Evolutionary conservation across 1,140 invertebrate species (phyloP).

Genomic region (Polypedilum vanderplanki): DNA sequence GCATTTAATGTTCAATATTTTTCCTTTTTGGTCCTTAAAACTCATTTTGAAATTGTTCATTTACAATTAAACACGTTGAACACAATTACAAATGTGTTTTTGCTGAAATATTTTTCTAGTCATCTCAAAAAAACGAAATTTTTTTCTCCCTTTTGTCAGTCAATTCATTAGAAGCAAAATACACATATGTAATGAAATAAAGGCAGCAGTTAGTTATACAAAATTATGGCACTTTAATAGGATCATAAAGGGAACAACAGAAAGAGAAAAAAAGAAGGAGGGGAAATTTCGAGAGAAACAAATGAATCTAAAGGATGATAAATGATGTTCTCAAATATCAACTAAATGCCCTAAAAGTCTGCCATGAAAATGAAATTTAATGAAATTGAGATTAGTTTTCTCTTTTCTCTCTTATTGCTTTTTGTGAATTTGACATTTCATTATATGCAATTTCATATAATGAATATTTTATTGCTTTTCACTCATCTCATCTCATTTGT

Average conservation of each 20-base stretch:
- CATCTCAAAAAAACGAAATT: background rate
- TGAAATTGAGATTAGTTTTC: background rate
- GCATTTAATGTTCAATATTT: background rate
- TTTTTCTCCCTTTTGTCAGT: constrained; percentile 2
- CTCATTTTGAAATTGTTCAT: background rate
- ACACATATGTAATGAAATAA: background rate
- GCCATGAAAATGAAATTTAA: background rate
- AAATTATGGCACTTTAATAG: constrained; percentile 19
- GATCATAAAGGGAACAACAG: background rate
- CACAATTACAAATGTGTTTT: background rate
- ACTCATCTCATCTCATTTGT: too few species aligned
- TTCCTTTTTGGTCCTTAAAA: background rate
- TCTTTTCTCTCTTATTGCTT: too few species aligned
- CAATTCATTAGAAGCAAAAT: background rate
- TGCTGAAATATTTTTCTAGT: background rate
- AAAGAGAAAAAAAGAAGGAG: background rate
- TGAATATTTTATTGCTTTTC: too few species aligned
- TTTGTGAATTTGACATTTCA: too few species aligned
- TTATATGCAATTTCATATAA: too few species aligned
- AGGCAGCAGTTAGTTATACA: background rate
- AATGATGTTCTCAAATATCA: constrained; percentile 5
- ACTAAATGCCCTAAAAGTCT: background rate
- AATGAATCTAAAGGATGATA: constrained; percentile 19
- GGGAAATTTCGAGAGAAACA: background rate
- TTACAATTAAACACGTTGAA: background rate